These are phyloP conservation scores for Erebia ligea DNA, from an alignment of 2,888 invertebrate genomes.

Conservation along the genomic window DNA sequence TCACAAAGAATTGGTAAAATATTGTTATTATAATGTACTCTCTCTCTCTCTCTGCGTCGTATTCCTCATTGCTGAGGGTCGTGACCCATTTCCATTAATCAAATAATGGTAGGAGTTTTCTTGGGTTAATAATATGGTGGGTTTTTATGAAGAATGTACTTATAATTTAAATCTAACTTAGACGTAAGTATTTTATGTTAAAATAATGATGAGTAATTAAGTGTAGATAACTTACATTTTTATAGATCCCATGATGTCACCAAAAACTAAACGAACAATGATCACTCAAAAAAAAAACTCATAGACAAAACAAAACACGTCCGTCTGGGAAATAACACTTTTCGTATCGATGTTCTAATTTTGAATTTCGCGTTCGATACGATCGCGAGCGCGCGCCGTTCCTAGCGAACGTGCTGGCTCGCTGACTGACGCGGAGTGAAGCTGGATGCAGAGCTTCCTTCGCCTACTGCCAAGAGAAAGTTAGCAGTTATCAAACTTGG, in stretches of 20 bases:
- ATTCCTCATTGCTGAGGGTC: too few relatives aligned
- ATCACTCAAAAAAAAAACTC: constrained; percentile 56
- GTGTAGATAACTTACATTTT: constrained; percentile 60
- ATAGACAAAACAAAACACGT: constrained; percentile 43
- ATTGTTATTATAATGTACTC: constrained; percentile 54
- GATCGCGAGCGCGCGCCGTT: constrained; percentile 64
- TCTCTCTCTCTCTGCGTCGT: too few relatives aligned
- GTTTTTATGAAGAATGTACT: too few relatives aligned
- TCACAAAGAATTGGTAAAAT: constrained; percentile 28
- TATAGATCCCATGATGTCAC: constrained; percentile 69
- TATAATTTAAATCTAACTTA: background rate
- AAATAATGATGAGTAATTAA: constrained; percentile 19
- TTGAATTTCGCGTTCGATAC: constrained; percentile 51
- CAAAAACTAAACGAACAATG: constrained; percentile 50
- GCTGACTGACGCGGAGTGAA: constrained; percentile 67
- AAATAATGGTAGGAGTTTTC: too few relatives aligned
- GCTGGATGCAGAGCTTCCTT: constrained; percentile 50
- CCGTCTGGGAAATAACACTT: constrained; percentile 50
- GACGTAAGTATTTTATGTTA: constrained; percentile 30
- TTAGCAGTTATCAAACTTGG: constrained; percentile 78
- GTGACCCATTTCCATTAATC: too few relatives aligned
- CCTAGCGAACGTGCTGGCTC: constrained; percentile 67
- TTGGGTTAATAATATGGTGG: too few relatives aligned
- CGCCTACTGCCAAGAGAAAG: constrained; percentile 65
- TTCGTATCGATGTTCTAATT: constrained; percentile 50